Evolutionary conservation across 1,140 invertebrate genomes (phyloP), one percentile per base, ranked within the genome.

Genomic region (Cecropterus lyciades): DNA sequence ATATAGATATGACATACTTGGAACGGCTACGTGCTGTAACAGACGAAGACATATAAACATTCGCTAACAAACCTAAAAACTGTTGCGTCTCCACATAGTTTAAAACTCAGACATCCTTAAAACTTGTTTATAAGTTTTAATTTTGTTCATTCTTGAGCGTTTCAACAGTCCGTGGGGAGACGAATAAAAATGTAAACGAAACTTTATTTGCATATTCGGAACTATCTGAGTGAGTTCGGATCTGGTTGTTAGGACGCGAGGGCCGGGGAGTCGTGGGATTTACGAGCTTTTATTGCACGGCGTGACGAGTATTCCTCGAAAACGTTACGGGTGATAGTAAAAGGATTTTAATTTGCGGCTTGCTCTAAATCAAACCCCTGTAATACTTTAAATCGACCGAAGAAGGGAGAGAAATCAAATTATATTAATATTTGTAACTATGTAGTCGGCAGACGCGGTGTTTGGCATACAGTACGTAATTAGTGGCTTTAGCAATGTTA

Each of bases 241-340:
- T 70, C 68, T 57, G 67, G 65, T 73, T 69, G 67, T 70, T 66
- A 72, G 65, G 71, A 8, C 62, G 53, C 63, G 67, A 5, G 69
- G 13, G 40, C 43, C 52, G 63, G 51, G 64, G 27, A 3, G 27
- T 15, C 49, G 46, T 33, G 49, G 72, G 73, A 78, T 69, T 75
- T 70, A 73, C 70, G 59, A 66, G 51, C 52, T 67, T 76, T 80
- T 76, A 80, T 75, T 77, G 73, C 74, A 74, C 73, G 72, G 10
- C 33, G 33, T 37, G 27, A 11, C 33, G 11, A 11, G 10, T 37
- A 11, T 10, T 11, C 11, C 33, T n/a, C 10, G 33, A 37, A 37
- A 37, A 9, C 8, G 30, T 8, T n/a, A 9, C 6, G 6, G 30
- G 30, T 33, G 30, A 8, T 33, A 10, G 30, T 33, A 33, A 33